Base-by-base conservation (phyloP, 2,113 vertebrate genomes). In the Myotis yumanensis region DNA sequence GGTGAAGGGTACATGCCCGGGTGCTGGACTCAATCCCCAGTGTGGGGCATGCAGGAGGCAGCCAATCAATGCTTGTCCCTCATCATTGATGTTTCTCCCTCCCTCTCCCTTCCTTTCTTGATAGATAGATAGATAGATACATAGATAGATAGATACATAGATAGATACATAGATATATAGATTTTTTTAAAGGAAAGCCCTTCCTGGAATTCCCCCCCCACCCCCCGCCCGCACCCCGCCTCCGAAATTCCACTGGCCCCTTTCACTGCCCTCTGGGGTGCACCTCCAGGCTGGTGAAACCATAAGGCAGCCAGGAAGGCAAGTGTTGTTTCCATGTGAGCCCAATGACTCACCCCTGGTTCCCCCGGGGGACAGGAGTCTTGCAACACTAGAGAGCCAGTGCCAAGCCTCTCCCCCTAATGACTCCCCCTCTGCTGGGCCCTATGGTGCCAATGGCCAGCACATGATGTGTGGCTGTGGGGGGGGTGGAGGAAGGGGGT, bases 261-360 rank as follows among this genome's bases (percentile, higher is more conserved):
- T 43, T 48, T 76, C 54, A 11, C 30, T 0, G 4, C 9, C 64
- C 75, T 89, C 35, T 73, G 16, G 90, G 75, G 64, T 80, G 11
- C 17, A 73, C 32, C 35, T 94, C 57, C 76, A 69, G 69, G 52
- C 68, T 68, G 64, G 87, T 86, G 64, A 89, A 91, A 69, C 71
- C 87, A 68, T 0, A 10, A 71, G 72, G 68, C 76, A 15, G 91
- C 84, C 84, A 32, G 66, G 20, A 75, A 91, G 51, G 28, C 59
- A 4, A 54, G 73, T 59, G 37, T 48, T 71, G 25, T 86, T 96
- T 93, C 90, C 95, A 82, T 15, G 48, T 35, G 73, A 88, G 62
- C 48, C 59, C 43, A 28, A 18, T 97, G 97, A 96, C 94, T 97
- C 96, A 96, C 25, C 82, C 68, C 51, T 3, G 1, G 25, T 4